Conservation (phyloP, 53 echinoderm and acorn worm genomes). For the Holothuria scabra region DNA sequence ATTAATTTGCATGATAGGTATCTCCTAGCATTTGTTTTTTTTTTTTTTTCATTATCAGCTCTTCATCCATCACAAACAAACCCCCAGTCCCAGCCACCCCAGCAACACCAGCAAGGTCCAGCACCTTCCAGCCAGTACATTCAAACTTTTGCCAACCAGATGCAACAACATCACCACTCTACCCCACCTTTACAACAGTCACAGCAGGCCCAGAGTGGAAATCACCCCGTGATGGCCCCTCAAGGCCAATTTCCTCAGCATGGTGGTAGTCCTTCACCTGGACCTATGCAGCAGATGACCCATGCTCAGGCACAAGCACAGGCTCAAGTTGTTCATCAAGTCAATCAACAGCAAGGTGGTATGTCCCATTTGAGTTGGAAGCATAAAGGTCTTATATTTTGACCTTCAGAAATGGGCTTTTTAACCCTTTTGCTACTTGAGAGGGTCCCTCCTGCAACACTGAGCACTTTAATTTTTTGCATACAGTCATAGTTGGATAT, state of each 20-base stretch:
- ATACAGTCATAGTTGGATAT: too few species aligned
- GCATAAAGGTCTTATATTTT: too few species aligned
- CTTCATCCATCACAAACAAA: conserved; percentile 37
- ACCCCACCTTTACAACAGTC: conserved; percentile 59
- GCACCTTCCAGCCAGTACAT: conserved; percentile 59
- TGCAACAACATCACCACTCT: conserved; percentile 68
- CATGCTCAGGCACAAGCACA: conserved; percentile 60
- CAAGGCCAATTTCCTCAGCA: conserved; percentile 62
- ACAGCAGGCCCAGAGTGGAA: conserved; percentile 63
- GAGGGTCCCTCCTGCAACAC: too few species aligned
- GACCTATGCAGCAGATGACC: conserved; percentile 62
- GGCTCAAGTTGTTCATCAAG: conserved; percentile 24
- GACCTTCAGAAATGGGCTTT: too few species aligned
- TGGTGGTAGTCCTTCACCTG: conserved; percentile 66
- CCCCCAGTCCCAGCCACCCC: conserved; percentile 7
- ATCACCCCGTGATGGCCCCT: conserved; percentile 66
- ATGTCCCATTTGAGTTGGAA: conserved; percentile 38
- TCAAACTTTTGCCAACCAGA: conserved; percentile 66
- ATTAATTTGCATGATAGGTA: too few species aligned
- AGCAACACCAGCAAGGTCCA: conserved; percentile 51
- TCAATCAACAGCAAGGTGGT: conserved; percentile 55
- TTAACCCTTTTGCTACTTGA: too few species aligned
- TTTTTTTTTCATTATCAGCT: too few species aligned
- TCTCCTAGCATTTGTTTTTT: too few species aligned
- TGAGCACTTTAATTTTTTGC: too few species aligned